These are phyloP conservation scores for Drymonia ruficornis DNA, from an alignment of 2,888 invertebrate genomes.

Conservation along the genomic window DNA sequence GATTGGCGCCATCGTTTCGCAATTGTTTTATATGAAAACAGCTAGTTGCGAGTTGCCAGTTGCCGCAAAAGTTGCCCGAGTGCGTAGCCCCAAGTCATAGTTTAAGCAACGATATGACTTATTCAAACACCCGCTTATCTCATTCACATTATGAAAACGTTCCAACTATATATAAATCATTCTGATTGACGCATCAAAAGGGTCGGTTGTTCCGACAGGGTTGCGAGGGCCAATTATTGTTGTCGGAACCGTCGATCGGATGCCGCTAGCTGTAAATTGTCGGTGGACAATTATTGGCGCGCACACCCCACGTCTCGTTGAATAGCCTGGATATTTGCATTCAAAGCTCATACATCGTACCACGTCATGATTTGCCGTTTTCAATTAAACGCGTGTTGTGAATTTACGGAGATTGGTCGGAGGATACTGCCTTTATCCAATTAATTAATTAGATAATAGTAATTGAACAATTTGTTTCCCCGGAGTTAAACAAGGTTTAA, in stretches of 20 bases:
- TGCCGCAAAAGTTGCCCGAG: no score
- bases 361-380: constrained; percentile 24
- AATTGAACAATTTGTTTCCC: no score
- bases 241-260: constrained; percentile 13
- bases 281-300: constrained; percentile 17
- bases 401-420: not conserved
- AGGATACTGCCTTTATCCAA: not conserved
- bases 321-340: constrained; percentile 26
- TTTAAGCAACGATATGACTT: not conserved
- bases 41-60: no score
- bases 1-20: no score
- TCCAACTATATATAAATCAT: constrained; percentile 47
- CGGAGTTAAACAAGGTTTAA: no score
- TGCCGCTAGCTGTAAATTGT: constrained; percentile 11
- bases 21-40: no score
- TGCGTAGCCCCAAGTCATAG: no score
- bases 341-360: constrained; percentile 21
- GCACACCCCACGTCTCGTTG: constrained; percentile 14
- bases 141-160: constrained; percentile 17
- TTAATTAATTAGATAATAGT: not conserved
- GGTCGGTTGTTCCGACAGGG: constrained; percentile 39
- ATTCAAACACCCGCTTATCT: constrained; percentile 6
- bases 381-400: constrained; percentile 17
- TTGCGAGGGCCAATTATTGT: constrained; percentile 34
- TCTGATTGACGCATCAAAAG: constrained; percentile 52